Percentiles rank a stretch among this genome's conserved stretches.
These are phyloP conservation scores for Leptinotarsa juncta DNA, from an alignment of 2,888 invertebrate species.

Conservation along the genomic window DNA sequence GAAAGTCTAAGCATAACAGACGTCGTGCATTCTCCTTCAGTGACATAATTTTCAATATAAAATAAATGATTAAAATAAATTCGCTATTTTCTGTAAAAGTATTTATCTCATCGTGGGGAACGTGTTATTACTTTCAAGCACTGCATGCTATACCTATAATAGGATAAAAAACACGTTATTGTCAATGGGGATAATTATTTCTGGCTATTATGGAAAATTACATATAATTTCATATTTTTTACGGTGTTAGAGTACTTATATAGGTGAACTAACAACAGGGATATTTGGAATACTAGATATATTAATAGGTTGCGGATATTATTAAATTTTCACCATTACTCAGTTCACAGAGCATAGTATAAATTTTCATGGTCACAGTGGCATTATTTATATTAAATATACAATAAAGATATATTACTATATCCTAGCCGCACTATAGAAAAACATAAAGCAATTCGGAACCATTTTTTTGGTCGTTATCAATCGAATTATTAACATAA, in stretches of 20 bases:
- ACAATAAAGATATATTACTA: too few relatives aligned
- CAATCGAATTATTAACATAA: too few relatives aligned
- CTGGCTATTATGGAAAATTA: conserved; percentile 36
- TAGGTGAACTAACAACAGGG: conserved; percentile 17
- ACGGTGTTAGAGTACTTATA: conserved; percentile 28
- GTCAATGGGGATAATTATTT: conserved; percentile 39
- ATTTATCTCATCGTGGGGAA: conserved; percentile 2
- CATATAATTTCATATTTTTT: conserved; percentile 38
- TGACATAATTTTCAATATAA: neutral
- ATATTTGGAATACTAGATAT: conserved; percentile 10
- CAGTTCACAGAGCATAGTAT: neutral
- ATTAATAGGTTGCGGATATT: conserved; percentile 24
- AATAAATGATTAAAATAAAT: neutral
- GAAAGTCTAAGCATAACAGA: too few relatives aligned
- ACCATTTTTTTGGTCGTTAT: too few relatives aligned
- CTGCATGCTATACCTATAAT: conserved; percentile 23
- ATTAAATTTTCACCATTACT: conserved; percentile 13
- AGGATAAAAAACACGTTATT: conserved; percentile 33
- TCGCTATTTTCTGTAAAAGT: neutral
- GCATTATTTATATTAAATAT: too few relatives aligned
- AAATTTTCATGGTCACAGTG: neutral
- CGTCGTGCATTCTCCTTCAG: neutral
- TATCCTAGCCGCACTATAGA: too few relatives aligned
- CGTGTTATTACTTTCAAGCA: conserved; percentile 12
- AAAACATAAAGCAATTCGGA: too few relatives aligned